Evolutionary conservation across 1,140 invertebrate genomes (phyloP), one percentile per base, ranked within the genome.

Genomic region (Calosoma granatense): DNA sequence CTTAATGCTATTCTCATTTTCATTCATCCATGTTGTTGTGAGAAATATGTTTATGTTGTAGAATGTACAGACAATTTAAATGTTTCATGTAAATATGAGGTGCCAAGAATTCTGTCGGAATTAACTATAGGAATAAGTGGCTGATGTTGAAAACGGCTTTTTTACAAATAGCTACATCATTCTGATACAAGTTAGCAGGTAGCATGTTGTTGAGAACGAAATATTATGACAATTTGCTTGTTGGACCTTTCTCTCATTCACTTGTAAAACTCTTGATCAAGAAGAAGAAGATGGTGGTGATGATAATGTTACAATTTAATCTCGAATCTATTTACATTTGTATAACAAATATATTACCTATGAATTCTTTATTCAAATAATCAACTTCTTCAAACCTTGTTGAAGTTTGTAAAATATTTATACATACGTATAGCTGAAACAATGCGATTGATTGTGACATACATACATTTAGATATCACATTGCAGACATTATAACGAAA

Each of bases 381-480:
- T 47, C 41, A 11, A 47, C 41, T 17, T 47, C 15, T 47, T 12
- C 6, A 9, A 47, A 4, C 9, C 6, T 47, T 47, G 41, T 47
- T 47, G 41, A 47, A 47, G 41, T 11, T 11, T 47, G 41, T 47
- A 47, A 6, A 11, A 47, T 47, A 17, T 47, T 47, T 47, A 47
- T 47, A 12, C 15, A n/a, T n/a, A n/a, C n/a, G n/a, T n/a, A 47
- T 47, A 9, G 17, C 15, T 12, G 4, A 47, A 47, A 17, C 17
- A 47, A 47, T 36, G 6, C 26, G n/a, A 36, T 36, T 12, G 17
- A 47, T 47, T 12, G 9, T 47, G 26, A 6, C 6, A 47, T 12
- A 47, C 4, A 17, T 47, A 47, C 17, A 47, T 47, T 47, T 47
- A 47, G 6, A 12, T 4, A 47, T 47, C 41, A 17, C 17, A 17